phyloP scores from a whole-genome alignment of 1,140 invertebrate genomes.

The Philopotamus ludificatus region DNA sequence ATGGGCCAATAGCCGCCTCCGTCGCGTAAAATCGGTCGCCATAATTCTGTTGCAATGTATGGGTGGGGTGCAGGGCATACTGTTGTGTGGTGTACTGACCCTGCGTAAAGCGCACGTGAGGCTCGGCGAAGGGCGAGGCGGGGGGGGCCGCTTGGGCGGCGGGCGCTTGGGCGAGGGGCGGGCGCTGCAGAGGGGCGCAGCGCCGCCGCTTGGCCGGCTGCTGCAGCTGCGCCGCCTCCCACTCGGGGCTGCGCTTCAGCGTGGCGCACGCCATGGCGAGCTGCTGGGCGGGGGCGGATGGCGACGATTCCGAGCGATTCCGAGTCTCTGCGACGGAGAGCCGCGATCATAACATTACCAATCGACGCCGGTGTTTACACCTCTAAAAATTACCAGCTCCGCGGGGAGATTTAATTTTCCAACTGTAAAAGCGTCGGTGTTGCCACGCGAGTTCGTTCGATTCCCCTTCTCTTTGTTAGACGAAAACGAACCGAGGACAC shows the following conservation, averaged over 20 bases:
- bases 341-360: constrained; percentile 2
- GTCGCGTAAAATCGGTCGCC: no score
- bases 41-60: no score
- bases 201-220: constrained; percentile 80
- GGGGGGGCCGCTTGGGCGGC: constrained; percentile 48
- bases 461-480: no score
- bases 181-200: constrained; percentile 77
- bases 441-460: no score
- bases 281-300: no score
- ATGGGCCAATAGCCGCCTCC: no score
- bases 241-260: constrained; percentile 88
- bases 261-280: constrained; percentile 95
- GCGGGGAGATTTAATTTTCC: background rate
- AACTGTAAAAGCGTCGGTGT: no score
- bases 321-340: background rate
- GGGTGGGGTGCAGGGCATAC: constrained; percentile 22
- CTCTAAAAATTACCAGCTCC: background rate
- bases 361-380: background rate
- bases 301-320: background rate
- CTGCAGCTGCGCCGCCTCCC: constrained; percentile 82
- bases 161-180: constrained; percentile 67
- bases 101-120: constrained; percentile 68
- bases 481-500: no score
- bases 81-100: constrained; percentile 56
- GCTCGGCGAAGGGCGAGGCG: constrained; percentile 74